Percentiles rank a stretch among this genome's conserved stretches.
phyloP scores from a whole-genome alignment of 2,888 invertebrate species.

The Drosophila affinis region DNA sequence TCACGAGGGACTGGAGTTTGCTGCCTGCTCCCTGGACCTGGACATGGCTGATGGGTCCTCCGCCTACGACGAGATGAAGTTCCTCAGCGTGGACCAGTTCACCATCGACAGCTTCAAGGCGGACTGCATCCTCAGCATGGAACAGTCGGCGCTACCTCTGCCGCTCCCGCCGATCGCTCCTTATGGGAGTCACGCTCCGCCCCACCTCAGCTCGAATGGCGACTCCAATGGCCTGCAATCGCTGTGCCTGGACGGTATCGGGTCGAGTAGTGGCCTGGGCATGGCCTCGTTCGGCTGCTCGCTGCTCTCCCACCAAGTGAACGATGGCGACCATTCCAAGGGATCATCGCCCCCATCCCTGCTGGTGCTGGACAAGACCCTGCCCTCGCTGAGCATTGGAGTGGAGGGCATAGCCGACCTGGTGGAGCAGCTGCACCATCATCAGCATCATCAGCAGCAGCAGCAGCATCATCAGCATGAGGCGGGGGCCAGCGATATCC shows the following conservation, averaged over 20 bases:
- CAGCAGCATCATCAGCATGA: neutral
- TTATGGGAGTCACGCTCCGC: constrained; percentile 30
- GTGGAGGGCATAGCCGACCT: constrained; percentile 82
- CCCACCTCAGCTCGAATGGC: constrained; percentile 9
- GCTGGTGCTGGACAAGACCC: constrained; percentile 82
- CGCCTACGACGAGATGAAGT: constrained; percentile 84
- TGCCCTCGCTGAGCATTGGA: constrained; percentile 80
- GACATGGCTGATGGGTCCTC: constrained; percentile 74
- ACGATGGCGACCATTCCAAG: constrained; percentile 58
- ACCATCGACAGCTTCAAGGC: constrained; percentile 84
- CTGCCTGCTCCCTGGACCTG: constrained; percentile 67
- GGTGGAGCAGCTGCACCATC: constrained; percentile 78
- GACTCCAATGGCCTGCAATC: constrained; percentile 54
- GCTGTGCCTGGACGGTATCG: constrained; percentile 69
- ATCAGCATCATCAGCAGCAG: constrained; percentile 39
- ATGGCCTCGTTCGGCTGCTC: constrained; percentile 52
- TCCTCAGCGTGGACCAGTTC: constrained; percentile 84
- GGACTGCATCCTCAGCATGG: constrained; percentile 83
- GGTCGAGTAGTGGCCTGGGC: constrained; percentile 10
- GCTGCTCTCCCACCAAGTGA: neutral
- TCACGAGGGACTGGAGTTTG: constrained; percentile 58
- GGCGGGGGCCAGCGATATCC: constrained; percentile 26
- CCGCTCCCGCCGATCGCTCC: constrained; percentile 14
- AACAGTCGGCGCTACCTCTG: constrained; percentile 61
- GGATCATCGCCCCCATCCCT: constrained; percentile 76